A percentile compares a stretch with the other conserved stretches of the same genome.
Evolutionary conservation across 2,113 vertebrate genomes (phyloP).

Genomic region (Semicossyphus pulcher): DNA sequence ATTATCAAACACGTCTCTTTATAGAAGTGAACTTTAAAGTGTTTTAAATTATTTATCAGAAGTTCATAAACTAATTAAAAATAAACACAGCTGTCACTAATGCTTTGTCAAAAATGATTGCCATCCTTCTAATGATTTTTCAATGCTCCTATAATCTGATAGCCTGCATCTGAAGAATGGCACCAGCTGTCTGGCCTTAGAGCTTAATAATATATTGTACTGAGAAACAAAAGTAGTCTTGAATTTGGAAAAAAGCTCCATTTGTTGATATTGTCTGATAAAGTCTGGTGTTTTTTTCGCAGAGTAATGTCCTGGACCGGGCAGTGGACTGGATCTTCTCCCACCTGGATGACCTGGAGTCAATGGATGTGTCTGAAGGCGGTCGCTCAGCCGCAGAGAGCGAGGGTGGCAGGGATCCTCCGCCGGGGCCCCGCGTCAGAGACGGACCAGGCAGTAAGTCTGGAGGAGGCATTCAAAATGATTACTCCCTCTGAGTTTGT

Average conservation of each 20-base stretch:
- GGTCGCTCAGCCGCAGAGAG: constrained; percentile 94
- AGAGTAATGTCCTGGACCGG: constrained; percentile 95
- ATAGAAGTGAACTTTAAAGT: not conserved
- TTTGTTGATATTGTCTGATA: not conserved
- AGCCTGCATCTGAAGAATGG: not conserved
- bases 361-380: constrained; percentile 98
- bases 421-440: constrained; percentile 95
- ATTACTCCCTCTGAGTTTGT: not conserved
- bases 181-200: not conserved
- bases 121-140: not conserved
- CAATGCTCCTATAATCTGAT: not conserved
- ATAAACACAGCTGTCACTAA: not conserved
- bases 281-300: constrained; percentile 10
- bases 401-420: constrained; percentile 89
- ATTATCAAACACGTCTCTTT: not conserved
- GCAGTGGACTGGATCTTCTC: constrained; percentile 99
- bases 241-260: not conserved
- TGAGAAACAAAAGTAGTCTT: not conserved
- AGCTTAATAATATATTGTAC: not conserved
- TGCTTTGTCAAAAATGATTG: not conserved
- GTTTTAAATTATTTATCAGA: not conserved
- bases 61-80: not conserved
- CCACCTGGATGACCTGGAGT: constrained; percentile 96
- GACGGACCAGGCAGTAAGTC: constrained; percentile 94
- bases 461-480: not conserved